Evolutionary conservation across 1,140 invertebrate species (phyloP).

Genomic region (Philopotamus ludificatus): DNA sequence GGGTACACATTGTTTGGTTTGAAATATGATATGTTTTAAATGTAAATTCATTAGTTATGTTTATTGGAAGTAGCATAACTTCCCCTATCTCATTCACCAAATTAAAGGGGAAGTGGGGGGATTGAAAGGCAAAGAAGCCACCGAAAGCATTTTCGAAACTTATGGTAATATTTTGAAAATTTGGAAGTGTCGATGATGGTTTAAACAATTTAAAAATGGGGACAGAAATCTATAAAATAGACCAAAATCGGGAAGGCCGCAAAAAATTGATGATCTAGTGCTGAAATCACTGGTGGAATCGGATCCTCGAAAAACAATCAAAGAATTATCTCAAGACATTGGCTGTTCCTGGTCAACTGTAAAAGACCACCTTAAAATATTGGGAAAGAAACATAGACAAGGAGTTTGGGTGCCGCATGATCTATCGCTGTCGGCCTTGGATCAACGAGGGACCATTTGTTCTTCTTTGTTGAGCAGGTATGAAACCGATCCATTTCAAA

Average conservation of each 20-base stretch:
- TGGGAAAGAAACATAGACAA: slow-evolving; percentile 7
- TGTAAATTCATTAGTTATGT: too few relatives aligned
- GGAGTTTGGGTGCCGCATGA: slow-evolving; percentile 36
- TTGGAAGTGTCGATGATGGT: slow-evolving; percentile 5
- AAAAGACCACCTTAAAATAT: slow-evolving; percentile 1
- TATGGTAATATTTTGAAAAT: neutral
- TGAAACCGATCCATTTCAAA: slow-evolving; percentile 42
- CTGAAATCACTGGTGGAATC: slow-evolving; percentile 8
- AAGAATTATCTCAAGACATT: slow-evolving; percentile 9
- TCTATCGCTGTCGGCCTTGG: slow-evolving; percentile 17
- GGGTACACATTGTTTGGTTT: too few relatives aligned
- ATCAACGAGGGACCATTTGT: slow-evolving; percentile 20
- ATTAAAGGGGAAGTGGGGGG: neutral
- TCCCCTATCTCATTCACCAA: neutral
- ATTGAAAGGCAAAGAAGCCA: neutral
- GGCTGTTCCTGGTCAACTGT: slow-evolving; percentile 9
- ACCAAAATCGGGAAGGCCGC: slow-evolving; percentile 4
- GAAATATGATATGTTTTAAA: too few relatives aligned
- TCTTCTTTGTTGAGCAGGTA: slow-evolving; percentile 38
- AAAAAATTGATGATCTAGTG: neutral
- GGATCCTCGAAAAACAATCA: slow-evolving; percentile 12
- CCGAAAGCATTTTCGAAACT: neutral
- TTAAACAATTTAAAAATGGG: slow-evolving; percentile 1
- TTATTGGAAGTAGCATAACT: too few relatives aligned
- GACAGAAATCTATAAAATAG: neutral